A percentile compares a stretch with the other conserved stretches of the same genome.
Evolutionary conservation across 2,797 vertebrate genomes (phyloP).

Genomic region (Acanthurus tractus): DNA sequence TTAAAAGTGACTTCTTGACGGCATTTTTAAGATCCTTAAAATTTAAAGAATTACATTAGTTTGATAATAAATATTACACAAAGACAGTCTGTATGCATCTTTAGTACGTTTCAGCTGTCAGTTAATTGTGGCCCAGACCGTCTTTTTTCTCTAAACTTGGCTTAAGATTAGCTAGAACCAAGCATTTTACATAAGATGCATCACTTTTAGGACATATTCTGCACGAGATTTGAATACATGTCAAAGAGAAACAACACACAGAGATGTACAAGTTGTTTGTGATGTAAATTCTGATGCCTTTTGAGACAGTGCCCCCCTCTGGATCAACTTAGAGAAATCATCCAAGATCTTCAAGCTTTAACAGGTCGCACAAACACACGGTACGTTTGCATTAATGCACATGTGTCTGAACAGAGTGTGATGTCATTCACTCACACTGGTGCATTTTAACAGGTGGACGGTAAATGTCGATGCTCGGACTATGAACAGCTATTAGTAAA

Average conservation of each 20-base stretch:
- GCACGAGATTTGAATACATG: neutral
- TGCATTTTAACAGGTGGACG: slow-evolving; percentile 34
- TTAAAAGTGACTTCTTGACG: neutral
- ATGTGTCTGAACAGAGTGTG: too few relatives aligned
- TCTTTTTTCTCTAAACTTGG: neutral
- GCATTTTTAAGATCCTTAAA: neutral
- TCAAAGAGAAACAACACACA: neutral
- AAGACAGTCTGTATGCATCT: neutral
- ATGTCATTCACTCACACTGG: neutral
- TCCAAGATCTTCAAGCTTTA: neutral
- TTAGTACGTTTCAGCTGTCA: neutral
- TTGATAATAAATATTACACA: neutral
- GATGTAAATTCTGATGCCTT: slow-evolving; percentile 34
- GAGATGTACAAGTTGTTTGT: neutral
- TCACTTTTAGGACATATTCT: neutral
- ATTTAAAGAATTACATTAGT: neutral
- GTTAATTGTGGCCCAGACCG: neutral
- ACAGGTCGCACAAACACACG: slow-evolving; percentile 18
- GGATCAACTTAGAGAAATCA: slow-evolving; percentile 46
- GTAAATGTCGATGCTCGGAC: slow-evolving; percentile 14
- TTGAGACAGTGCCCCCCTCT: slow-evolving; percentile 76
- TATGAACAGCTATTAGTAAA: slow-evolving; percentile 41
- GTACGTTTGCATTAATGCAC: neutral
- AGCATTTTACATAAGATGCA: neutral
- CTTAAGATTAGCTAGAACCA: neutral